These are phyloP conservation scores for Drosophila neonasuta DNA, from an alignment of 2,888 invertebrate species.

Conservation along the genomic window DNA sequence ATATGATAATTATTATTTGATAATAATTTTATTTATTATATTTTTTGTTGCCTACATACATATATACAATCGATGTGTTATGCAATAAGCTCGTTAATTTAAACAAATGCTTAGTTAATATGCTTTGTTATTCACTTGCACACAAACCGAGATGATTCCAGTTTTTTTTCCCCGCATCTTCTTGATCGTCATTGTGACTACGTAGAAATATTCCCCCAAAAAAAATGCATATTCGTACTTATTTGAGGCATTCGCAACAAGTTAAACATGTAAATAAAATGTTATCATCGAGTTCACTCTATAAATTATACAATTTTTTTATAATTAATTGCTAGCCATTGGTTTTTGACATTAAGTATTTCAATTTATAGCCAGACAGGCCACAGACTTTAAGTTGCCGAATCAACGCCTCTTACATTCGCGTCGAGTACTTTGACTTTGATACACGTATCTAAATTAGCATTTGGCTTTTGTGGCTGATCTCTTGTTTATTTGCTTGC, in stretches of 20 bases:
- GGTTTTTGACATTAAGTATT: slow-evolving; percentile 36
- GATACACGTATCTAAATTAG: slow-evolving; percentile 55
- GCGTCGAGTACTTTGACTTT: slow-evolving; percentile 33
- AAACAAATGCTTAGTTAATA: slow-evolving; percentile 29
- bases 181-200: background rate
- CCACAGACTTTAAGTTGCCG: slow-evolving; percentile 3
- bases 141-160: slow-evolving; percentile 31
- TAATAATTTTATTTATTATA: slow-evolving; percentile 12
- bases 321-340: slow-evolving; percentile 43
- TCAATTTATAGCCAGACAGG: slow-evolving; percentile 43
- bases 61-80: slow-evolving; percentile 38
- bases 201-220: slow-evolving; percentile 4
- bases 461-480: slow-evolving; percentile 50
- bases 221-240: slow-evolving; percentile 4
- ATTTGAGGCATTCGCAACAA: slow-evolving; percentile 42
- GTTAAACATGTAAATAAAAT: slow-evolving; percentile 61
- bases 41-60: slow-evolving; percentile 4
- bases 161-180: slow-evolving; percentile 16
- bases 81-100: slow-evolving; percentile 62
- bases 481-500: slow-evolving; percentile 17
- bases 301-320: slow-evolving; percentile 54
- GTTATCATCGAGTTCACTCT: slow-evolving; percentile 23
- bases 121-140: slow-evolving; percentile 19
- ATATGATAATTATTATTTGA: slow-evolving; percentile 32
- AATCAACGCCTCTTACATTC: slow-evolving; percentile 5